Base-by-base conservation (phyloP, 2,888 invertebrate species). In the Sphaerophoria rueppellii region DNA sequence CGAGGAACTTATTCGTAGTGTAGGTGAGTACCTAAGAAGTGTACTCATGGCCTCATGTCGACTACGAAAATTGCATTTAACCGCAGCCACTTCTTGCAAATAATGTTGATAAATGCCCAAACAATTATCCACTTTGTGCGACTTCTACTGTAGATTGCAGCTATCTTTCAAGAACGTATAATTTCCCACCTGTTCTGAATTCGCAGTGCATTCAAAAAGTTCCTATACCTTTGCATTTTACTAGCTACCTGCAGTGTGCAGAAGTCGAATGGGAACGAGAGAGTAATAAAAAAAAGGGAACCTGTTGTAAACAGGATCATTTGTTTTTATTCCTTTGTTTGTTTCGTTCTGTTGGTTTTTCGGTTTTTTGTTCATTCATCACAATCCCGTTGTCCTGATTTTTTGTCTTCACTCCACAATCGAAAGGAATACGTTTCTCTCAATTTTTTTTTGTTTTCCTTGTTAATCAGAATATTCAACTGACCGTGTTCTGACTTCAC, bases 171-270 rank as follows among this genome's bases (percentile, higher is more conserved):
- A 74, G 54, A 70, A 40, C 40, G 24, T 43, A 82, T 70, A 63
- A 78, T 74, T 74, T 78, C 74, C 73, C 82, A 82, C 82, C 82
- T 82, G 82, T 78, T 79, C 78, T 58, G 40, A 52, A 70, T 73
- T 78, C 58, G 46, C 37, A 57, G 24, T 50, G 63, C 67, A 57
- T 34, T 74, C 7, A 63, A 67, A 46, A 57, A 54, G 50, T 54
- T 40, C 67, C 24, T 24, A 24, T 24, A 24, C 24, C 24, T 2
- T 24, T 24, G 24, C 24, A 1, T 24, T 24, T 24, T 24, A 24
- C 24, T 24, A 24, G 24, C 24, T 24, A 24, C 24, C 24, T 24
- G 24, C 24, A 24, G 24, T 24, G 1, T 24, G 52, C 16, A 6
- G 11, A 14, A 67, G 24, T 40, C 43, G 54, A 37, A 50, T 52